These are phyloP conservation scores for Microplitis mediator DNA, from an alignment of 1,140 invertebrate species.

Conservation along the genomic window DNA sequence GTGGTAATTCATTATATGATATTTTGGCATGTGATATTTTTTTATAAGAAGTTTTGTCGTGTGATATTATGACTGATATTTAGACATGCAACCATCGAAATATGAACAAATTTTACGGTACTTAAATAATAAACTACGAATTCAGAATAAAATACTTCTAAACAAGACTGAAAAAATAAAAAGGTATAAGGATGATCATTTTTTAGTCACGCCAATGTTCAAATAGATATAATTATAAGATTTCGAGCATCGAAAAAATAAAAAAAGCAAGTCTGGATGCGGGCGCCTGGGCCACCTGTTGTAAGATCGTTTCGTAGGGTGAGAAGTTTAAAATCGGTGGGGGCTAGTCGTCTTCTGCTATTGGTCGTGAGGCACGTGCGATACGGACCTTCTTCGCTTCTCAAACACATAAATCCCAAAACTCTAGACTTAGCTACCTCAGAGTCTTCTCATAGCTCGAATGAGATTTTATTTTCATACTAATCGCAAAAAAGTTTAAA, in stretches of 20 bases:
- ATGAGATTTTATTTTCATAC: slow-evolving; percentile 12
- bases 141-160: no score
- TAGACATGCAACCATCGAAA: no score
- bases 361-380: slow-evolving; percentile 60
- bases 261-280: neutral
- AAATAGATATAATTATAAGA: neutral
- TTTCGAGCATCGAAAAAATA: neutral
- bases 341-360: slow-evolving; percentile 21
- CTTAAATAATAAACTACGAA: no score
- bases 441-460: slow-evolving; percentile 47
- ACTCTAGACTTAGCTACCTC: slow-evolving; percentile 36
- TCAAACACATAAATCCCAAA: slow-evolving; percentile 55
- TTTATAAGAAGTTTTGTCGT: no score
- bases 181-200: neutral
- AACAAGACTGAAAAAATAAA: no score
- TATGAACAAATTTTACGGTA: no score
- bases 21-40: no score
- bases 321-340: slow-evolving; percentile 36
- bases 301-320: slow-evolving; percentile 30
- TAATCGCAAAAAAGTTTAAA: neutral
- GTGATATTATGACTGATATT: no score
- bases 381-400: slow-evolving; percentile 52
- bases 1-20: no score
- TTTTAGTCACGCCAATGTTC: neutral
- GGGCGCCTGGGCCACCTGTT: slow-evolving; percentile 56